Evolutionary conservation across 2,113 vertebrate genomes (phyloP), one percentile per base, ranked within the genome.

Genomic region (Agapornis roseicollis): DNA sequence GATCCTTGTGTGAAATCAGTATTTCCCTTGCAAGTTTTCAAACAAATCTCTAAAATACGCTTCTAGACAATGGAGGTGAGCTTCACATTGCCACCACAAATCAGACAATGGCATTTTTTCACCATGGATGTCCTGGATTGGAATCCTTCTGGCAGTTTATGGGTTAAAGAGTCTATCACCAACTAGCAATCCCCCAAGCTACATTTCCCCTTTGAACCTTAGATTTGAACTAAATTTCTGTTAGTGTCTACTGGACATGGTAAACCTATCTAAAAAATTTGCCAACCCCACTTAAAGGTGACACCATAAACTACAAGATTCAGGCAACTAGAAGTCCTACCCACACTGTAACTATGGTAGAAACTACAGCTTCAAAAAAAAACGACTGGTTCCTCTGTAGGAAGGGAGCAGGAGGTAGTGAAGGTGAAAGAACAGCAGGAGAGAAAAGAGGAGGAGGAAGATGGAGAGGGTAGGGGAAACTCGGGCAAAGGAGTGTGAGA

Each of bases 401-500:
- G 8, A 69, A 80, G 44, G 8, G 14, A 82, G 27, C 4, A 84
- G n/a, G 15, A 89, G 15, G 27, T 22, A 58, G 9, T 7, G 60
- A 72, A 66, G 22, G 9, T 52, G 11, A 47, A 80, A 84, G 19
- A 3, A 78, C 10, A 53, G 12, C 8, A n/a, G 31, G 46, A 60
- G 9, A 72, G 20, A 77, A 12, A 5, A 79, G 29, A 81, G 7
- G 31, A 82, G 33, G 31, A 46, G 22, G 31, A 76, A 58, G 1
- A 6, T 63, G 16, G 63, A 77, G 24, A 66, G 6, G 6, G 8
- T 10, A 55, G 17, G 22, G 63, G 27, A 29, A 27, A 39, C 25
- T 63, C 1, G 0, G 33, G 18, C 39, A 71, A 33, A 68, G 9
- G 24, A 73, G 2, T 0, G 2, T 4, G 2, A 17, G 18, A 74